A percentile compares a stretch with the other conserved stretches of the same genome.
Evolutionary conservation across 2,797 vertebrate genomes (phyloP).

Genomic region (Myripristis jacobus): DNA sequence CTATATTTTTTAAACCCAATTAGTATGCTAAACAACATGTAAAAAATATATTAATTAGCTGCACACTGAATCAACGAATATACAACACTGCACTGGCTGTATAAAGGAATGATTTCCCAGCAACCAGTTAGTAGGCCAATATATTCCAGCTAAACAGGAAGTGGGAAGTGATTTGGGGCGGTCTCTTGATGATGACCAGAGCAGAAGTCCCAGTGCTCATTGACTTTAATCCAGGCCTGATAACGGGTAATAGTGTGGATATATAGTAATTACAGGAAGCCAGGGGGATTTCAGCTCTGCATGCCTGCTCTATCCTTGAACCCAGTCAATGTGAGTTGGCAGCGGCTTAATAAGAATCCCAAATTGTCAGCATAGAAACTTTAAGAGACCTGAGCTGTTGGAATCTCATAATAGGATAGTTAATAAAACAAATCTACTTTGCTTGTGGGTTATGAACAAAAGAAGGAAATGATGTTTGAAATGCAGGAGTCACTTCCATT

Average conservation of each 20-base stretch:
- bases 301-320: constrained; percentile 73
- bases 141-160: constrained; percentile 50
- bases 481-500: not conserved
- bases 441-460: not conserved
- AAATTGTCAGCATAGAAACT: constrained; percentile 27
- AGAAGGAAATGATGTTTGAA: not conserved
- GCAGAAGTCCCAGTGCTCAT: constrained; percentile 74
- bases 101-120: constrained; percentile 31
- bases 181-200: constrained; percentile 66
- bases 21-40: constrained; percentile 12
- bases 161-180: constrained; percentile 56
- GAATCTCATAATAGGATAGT: constrained; percentile 7
- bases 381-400: constrained; percentile 17
- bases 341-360: constrained; percentile 44
- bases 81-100: constrained; percentile 37
- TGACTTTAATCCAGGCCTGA: constrained; percentile 79
- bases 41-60: constrained; percentile 50
- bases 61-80: constrained; percentile 39
- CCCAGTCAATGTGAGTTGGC: constrained; percentile 50
- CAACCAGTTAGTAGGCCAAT: constrained; percentile 41
- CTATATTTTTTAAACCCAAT: constrained; percentile 24
- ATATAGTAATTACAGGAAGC: constrained; percentile 78
- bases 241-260: constrained; percentile 78
- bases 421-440: not conserved
- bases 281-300: constrained; percentile 61